phyloP scores from a whole-genome alignment of 2,888 invertebrate genomes.

The Limulus polyphemus region DNA sequence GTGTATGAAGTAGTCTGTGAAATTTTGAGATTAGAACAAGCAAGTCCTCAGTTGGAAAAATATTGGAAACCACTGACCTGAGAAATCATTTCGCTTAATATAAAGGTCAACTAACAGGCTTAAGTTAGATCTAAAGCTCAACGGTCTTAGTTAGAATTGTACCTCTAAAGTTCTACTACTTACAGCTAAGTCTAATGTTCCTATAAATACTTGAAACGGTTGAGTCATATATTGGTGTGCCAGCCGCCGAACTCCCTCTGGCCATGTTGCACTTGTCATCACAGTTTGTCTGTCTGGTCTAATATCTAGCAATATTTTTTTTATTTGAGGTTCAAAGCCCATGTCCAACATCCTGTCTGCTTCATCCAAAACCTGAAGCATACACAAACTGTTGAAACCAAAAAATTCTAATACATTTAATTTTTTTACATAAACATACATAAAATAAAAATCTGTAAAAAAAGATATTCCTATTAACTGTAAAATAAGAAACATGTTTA shows the following conservation, averaged over 20 bases:
- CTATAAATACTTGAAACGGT: conserved; percentile 81
- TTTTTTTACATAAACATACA: not conserved
- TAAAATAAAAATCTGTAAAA: too few relatives aligned
- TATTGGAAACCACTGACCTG: too few relatives aligned
- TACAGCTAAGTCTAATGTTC: conserved; percentile 60
- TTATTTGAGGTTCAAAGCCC: conserved; percentile 50
- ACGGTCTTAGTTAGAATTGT: too few relatives aligned
- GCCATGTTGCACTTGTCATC: conserved; percentile 96
- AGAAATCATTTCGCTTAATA: too few relatives aligned
- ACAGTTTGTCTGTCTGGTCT: conserved; percentile 80
- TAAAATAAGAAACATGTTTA: too few relatives aligned
- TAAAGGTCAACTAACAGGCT: too few relatives aligned
- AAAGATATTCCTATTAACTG: too few relatives aligned
- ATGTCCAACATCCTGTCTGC: conserved; percentile 54
- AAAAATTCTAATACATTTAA: conserved; percentile 1
- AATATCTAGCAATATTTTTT: conserved; percentile 62
- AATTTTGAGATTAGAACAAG: too few relatives aligned
- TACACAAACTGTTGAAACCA: too few relatives aligned
- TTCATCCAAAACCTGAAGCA: conserved; percentile 61
- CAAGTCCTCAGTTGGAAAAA: too few relatives aligned
- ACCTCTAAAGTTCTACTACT: conserved; percentile 21
- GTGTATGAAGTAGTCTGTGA: too few relatives aligned
- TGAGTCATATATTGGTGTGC: conserved; percentile 76
- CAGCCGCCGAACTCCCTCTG: conserved; percentile 66
- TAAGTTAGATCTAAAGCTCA: too few relatives aligned